Conservation (phyloP, 2,113 vertebrate genomes). For the Guaruba guarouba region DNA sequence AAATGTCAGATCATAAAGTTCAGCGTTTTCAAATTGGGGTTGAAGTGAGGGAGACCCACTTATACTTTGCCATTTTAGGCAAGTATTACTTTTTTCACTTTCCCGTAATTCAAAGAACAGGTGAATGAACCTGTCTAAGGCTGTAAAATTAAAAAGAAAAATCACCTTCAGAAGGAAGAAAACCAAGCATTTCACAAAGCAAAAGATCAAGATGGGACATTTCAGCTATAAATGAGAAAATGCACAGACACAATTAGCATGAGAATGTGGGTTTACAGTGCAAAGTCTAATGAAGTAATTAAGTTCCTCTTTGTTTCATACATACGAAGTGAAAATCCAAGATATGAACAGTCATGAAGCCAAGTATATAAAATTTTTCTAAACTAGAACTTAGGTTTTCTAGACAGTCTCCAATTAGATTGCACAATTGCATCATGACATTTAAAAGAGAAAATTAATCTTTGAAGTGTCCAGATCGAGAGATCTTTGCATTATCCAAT, state of each 20-base stretch:
- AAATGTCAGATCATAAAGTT: conserved; percentile 39
- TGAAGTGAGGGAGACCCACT: neutral
- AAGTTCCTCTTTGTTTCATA: neutral
- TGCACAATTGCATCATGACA: neutral
- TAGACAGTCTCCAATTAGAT: neutral
- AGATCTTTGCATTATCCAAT: neutral
- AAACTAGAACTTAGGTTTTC: neutral
- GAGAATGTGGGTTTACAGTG: neutral
- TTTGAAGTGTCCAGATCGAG: neutral
- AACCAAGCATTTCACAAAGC: neutral
- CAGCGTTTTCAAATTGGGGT: neutral
- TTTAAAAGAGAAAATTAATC: neutral
- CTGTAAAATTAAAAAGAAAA: conserved; percentile 32
- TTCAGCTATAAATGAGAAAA: neutral
- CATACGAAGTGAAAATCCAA: neutral
- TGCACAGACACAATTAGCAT: neutral
- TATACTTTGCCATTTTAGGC: conserved; percentile 20
- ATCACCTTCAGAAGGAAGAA: neutral
- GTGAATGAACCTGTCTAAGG: conserved; percentile 10
- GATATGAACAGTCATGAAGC: neutral
- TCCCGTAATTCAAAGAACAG: neutral
- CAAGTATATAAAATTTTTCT: neutral
- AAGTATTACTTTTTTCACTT: neutral
- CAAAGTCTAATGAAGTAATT: neutral
- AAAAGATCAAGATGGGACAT: neutral